These are phyloP conservation scores for Macaria liturata DNA, from an alignment of 2,888 invertebrate species.

Conservation along the genomic window DNA sequence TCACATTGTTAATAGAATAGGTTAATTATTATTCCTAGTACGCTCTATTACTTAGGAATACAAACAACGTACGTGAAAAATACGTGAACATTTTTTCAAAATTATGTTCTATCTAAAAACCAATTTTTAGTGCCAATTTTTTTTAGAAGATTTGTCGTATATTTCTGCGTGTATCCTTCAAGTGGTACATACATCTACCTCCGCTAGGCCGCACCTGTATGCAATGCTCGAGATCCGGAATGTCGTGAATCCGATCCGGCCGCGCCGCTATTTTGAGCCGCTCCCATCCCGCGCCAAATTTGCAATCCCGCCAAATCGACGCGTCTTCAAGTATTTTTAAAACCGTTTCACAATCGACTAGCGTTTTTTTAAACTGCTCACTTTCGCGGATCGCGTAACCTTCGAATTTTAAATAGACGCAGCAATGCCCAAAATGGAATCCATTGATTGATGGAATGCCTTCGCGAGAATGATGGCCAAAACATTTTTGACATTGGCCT, in stretches of 20 bases:
- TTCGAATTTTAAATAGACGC: slow-evolving; percentile 37
- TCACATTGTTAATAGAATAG: too few species aligned
- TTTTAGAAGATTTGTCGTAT: too few species aligned
- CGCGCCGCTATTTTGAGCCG: slow-evolving; percentile 70
- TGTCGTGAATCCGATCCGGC: slow-evolving; percentile 78
- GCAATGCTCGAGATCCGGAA: slow-evolving; percentile 61
- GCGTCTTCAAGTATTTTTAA: slow-evolving; percentile 76
- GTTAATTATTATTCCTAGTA: too few species aligned
- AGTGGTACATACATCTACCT: not conserved
- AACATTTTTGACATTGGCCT: slow-evolving; percentile 76
- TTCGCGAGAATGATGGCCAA: slow-evolving; percentile 33
- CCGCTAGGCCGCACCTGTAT: slow-evolving; percentile 43
- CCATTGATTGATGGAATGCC: slow-evolving; percentile 15
- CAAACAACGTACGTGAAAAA: too few species aligned
- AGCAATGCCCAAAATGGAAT: slow-evolving; percentile 18
- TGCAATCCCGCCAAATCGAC: slow-evolving; percentile 79
- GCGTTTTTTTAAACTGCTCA: slow-evolving; percentile 44
- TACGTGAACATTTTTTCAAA: too few species aligned
- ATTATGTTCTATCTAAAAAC: too few species aligned
- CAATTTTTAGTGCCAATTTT: too few species aligned
- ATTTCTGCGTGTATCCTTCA: too few species aligned
- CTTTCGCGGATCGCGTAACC: slow-evolving; percentile 45
- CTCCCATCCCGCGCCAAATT: slow-evolving; percentile 78
- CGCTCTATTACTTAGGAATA: too few species aligned
- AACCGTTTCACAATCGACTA: slow-evolving; percentile 71